A percentile compares a stretch with the other conserved stretches of the same genome.
phyloP scores from a whole-genome alignment of 1,140 invertebrate species.

The Danaus plexippus region DNA sequence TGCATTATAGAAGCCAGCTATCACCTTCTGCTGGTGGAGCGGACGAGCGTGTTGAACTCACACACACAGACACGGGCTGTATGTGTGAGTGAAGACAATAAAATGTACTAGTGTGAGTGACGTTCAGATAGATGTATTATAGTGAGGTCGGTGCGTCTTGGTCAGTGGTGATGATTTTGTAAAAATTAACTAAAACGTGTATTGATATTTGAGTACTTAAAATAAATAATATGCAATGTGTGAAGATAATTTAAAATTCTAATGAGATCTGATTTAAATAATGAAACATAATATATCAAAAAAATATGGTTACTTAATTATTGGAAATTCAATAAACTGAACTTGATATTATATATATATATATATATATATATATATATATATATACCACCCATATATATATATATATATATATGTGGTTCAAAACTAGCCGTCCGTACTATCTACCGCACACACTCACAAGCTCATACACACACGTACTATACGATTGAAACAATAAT shows the following conservation, averaged over 20 bases:
- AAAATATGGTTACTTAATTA: too few species aligned
- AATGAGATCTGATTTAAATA: too few species aligned
- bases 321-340: too few species aligned
- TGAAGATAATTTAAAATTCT: too few species aligned
- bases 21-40: conserved; percentile 27
- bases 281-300: too few species aligned
- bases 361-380: too few species aligned
- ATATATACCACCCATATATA: too few species aligned
- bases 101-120: conserved; percentile 34
- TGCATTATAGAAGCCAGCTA: conserved; percentile 30
- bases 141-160: conserved; percentile 12
- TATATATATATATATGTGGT: conserved; percentile 3
- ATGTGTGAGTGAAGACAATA: conserved; percentile 48
- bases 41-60: conserved; percentile 46
- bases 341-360: too few species aligned
- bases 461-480: conserved; percentile 12
- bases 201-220: too few species aligned
- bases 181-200: neutral
- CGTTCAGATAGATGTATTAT: conserved; percentile 34
- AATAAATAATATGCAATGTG: too few species aligned
- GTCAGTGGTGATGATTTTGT: conserved; percentile 11
- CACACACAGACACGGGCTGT: conserved; percentile 27
- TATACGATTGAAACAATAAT: conserved; percentile 19
- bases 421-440: conserved; percentile 22
- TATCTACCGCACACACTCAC: conserved; percentile 26